phyloP scores from a whole-genome alignment of 2,888 invertebrate genomes.

The Myopa testacea region DNA sequence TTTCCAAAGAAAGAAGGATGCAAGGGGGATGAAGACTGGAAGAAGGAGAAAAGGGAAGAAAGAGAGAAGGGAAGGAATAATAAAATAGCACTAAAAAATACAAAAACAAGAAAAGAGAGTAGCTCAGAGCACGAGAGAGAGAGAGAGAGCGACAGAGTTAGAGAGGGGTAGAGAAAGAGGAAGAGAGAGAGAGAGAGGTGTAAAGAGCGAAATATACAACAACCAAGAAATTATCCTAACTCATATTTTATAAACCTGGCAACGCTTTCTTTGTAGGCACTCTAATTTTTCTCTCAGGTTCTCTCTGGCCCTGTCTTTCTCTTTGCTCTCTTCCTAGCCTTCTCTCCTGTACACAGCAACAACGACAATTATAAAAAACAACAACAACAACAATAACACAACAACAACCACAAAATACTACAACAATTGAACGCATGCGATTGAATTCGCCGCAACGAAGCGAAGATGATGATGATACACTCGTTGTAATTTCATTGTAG shows the following conservation, averaged over 20 bases:
- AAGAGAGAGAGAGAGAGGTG: too few species aligned
- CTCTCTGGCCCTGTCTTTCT: not conserved
- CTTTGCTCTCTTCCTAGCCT: not conserved
- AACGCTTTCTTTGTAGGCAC: not conserved
- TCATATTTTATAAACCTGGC: not conserved
- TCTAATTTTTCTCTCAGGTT: not conserved
- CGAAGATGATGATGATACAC: too few species aligned
- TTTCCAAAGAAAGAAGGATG: too few species aligned
- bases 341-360: not conserved
- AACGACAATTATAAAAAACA: not conserved
- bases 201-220: too few species aligned
- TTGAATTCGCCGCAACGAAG: conserved; percentile 18
- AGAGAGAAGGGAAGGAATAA: not conserved
- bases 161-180: not conserved
- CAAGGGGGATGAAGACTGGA: not conserved
- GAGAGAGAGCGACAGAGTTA: not conserved
- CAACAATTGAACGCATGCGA: conserved; percentile 9
- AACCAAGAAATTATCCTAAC: too few species aligned
- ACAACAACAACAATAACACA: not conserved
- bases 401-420: not conserved
- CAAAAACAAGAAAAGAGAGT: not conserved
- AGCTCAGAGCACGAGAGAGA: too few species aligned
- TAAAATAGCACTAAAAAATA: not conserved
- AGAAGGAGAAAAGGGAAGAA: not conserved
- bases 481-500: too few species aligned